These are phyloP conservation scores for Macquaria ambigua DNA, from an alignment of 2,113 vertebrate genomes.

Conservation along the genomic window DNA sequence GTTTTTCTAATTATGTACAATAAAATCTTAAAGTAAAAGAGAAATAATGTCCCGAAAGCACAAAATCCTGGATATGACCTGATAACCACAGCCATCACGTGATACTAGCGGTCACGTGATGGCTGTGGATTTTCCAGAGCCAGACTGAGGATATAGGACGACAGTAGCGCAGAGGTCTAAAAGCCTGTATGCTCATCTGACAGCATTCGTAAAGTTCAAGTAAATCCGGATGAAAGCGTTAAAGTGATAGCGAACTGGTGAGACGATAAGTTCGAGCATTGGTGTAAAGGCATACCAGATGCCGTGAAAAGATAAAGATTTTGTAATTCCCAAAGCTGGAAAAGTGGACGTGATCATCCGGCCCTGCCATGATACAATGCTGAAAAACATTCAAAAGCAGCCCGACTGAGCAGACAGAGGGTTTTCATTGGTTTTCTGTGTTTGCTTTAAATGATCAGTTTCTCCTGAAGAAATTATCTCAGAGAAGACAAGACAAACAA, in stretches of 20 bases:
- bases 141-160: constrained; percentile 23
- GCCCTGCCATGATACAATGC: background rate
- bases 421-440: constrained; percentile 33
- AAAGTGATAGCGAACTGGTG: constrained; percentile 47
- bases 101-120: background rate
- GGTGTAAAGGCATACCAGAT: constrained; percentile 57
- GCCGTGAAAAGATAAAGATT: constrained; percentile 52
- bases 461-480: constrained; percentile 38
- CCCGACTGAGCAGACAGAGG: background rate
- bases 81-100: background rate
- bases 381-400: constrained; percentile 3
- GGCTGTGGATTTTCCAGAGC: constrained; percentile 38
- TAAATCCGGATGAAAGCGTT: constrained; percentile 68
- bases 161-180: constrained; percentile 36
- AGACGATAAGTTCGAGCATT: constrained; percentile 51
- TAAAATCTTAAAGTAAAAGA: background rate
- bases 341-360: constrained; percentile 22
- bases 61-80: constrained; percentile 9
- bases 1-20: background rate
- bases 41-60: background rate
- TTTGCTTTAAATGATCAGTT: constrained; percentile 52
- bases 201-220: constrained; percentile 48
- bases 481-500: constrained; percentile 56
- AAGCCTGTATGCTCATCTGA: constrained; percentile 51
- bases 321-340: constrained; percentile 46